Percentiles rank a stretch among this genome's conserved stretches.
phyloP scores from a whole-genome alignment of 2,797 vertebrate species.

The Clarias fuscus region DNA sequence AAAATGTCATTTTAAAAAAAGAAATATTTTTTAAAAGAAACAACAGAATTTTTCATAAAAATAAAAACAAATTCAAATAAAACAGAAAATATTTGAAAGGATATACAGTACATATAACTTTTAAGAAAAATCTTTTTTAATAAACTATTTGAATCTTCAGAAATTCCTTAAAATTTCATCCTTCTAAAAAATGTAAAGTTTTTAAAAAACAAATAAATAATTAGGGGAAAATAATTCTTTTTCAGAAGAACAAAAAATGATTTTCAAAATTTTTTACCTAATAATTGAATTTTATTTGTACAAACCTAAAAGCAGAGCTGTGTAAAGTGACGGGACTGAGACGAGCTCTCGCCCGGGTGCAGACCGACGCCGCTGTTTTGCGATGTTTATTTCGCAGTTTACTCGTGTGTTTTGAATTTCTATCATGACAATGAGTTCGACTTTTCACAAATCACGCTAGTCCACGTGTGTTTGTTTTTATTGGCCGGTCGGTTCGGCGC shows the following conservation, averaged over 20 bases:
- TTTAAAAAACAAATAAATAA: background rate
- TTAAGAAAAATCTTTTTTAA: no score
- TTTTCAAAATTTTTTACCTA: no score
- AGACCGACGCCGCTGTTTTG: background rate
- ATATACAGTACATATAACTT: no score
- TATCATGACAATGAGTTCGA: background rate
- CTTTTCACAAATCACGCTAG: conserved; percentile 40
- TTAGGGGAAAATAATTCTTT: background rate
- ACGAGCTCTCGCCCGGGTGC: background rate
- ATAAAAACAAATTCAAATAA: no score
- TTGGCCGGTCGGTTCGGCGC: conserved; percentile 23
- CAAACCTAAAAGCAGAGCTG: background rate
- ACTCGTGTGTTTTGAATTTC: background rate
- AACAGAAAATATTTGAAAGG: no score
- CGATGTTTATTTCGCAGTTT: background rate
- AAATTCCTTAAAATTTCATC: background rate
- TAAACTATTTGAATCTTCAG: background rate
- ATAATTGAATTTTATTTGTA: background rate
- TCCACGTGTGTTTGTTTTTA: conserved; percentile 47
- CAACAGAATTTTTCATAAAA: no score
- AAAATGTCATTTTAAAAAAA: no score
- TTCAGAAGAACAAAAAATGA: background rate
- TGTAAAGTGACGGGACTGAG: background rate
- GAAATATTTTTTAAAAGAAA: no score
- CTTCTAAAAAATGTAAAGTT: background rate